phyloP scores from a whole-genome alignment of 1,140 invertebrate species.

The Drosophila albomicans region DNA sequence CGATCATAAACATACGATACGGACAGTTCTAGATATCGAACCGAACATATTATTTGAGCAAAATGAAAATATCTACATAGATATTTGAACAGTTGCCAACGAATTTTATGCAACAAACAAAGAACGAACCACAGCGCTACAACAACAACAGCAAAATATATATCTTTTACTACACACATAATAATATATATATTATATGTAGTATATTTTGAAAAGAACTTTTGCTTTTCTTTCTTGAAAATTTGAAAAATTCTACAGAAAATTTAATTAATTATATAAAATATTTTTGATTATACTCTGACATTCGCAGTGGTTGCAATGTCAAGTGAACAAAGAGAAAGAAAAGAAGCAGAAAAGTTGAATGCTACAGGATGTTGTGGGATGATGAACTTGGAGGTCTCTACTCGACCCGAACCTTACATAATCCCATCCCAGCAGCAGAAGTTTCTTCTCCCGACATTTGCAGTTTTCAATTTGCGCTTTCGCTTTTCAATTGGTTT shows the following conservation, averaged over 20 bases:
- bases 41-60: slow-evolving; percentile 67
- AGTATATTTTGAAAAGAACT: slow-evolving; percentile 37
- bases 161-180: slow-evolving; percentile 35
- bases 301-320: slow-evolving; percentile 42
- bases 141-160: slow-evolving; percentile 39
- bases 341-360: neutral
- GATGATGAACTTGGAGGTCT: neutral
- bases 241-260: slow-evolving; percentile 9
- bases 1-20: slow-evolving; percentile 37
- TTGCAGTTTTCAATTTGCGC: slow-evolving; percentile 52
- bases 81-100: slow-evolving; percentile 77
- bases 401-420: slow-evolving; percentile 9
- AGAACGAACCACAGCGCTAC: neutral
- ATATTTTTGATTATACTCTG: slow-evolving; percentile 13
- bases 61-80: slow-evolving; percentile 56
- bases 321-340: slow-evolving; percentile 29
- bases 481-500: slow-evolving; percentile 71
- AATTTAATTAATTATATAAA: slow-evolving; percentile 34
- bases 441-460: slow-evolving; percentile 16
- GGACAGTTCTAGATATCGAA: slow-evolving; percentile 52
- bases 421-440: slow-evolving; percentile 24
- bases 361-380: slow-evolving; percentile 17
- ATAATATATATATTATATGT: slow-evolving; percentile 28
- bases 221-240: slow-evolving; percentile 31
- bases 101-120: slow-evolving; percentile 73